These are phyloP conservation scores for Pemphigus obesinymphae DNA, from an alignment of 1,140 invertebrate genomes.

Conservation along the genomic window DNA sequence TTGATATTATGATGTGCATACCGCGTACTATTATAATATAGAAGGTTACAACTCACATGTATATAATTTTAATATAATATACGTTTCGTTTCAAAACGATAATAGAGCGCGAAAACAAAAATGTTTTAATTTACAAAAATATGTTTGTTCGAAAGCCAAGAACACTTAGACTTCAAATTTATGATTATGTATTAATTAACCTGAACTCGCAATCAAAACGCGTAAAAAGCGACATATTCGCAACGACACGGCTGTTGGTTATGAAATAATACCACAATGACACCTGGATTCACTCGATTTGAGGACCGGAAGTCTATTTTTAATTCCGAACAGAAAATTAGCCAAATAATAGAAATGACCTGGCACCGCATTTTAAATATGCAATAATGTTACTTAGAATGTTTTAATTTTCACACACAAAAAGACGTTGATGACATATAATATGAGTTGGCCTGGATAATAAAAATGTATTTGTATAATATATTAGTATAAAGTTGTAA, in stretches of 20 bases:
- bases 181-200: not conserved
- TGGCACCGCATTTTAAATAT: too few relatives aligned
- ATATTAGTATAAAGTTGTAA: too few relatives aligned
- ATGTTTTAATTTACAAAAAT: not conserved
- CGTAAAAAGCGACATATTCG: not conserved
- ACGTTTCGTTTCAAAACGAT: not conserved
- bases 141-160: constrained; percentile 3
- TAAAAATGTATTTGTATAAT: too few relatives aligned
- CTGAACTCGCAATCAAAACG: not conserved
- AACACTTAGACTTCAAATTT: constrained; percentile 1
- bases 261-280: not conserved
- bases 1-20: too few relatives aligned
- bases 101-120: not conserved
- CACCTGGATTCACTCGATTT: constrained; percentile 7
- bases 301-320: constrained; percentile 33
- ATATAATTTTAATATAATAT: not conserved
- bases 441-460: not conserved
- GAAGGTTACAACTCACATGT: not conserved
- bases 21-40: not conserved
- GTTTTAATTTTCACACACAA: constrained; percentile 2
- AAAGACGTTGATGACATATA: not conserved
- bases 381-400: too few relatives aligned
- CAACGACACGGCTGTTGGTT: not conserved
- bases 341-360: not conserved
- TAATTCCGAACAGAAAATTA: constrained; percentile 5